Conservation (phyloP, 2,113 vertebrate species). For the Hippocampus zosterae region DNA sequence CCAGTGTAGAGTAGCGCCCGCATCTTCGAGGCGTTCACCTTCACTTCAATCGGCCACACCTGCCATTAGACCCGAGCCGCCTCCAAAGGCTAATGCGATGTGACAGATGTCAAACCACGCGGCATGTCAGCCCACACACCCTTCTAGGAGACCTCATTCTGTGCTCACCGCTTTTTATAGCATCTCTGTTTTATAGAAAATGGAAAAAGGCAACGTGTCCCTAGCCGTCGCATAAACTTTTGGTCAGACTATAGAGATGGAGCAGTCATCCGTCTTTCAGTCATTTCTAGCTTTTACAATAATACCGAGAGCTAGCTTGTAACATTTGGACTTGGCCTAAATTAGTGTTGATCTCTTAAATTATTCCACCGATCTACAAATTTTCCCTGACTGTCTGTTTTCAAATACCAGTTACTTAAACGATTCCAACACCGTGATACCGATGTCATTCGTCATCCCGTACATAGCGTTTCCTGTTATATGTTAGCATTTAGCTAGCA, state of each 20-base stretch:
- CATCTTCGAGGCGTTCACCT: slow-evolving; percentile 42
- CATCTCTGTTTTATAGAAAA: neutral
- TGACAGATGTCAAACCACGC: slow-evolving; percentile 60
- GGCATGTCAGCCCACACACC: slow-evolving; percentile 31
- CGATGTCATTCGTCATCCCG: no score
- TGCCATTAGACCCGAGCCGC: slow-evolving; percentile 41
- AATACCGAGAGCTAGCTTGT: no score
- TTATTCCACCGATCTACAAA: no score
- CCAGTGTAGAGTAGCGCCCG: slow-evolving; percentile 5
- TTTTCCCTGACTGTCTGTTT: no score
- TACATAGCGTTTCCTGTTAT: no score
- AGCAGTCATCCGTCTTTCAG: neutral
- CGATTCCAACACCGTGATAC: no score
- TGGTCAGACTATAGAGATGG: neutral
- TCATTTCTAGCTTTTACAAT: neutral
- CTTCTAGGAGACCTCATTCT: slow-evolving; percentile 24
- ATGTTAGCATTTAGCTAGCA: no score
- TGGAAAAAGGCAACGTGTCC: neutral
- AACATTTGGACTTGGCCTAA: no score
- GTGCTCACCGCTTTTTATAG: slow-evolving; percentile 34
- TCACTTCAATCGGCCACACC: slow-evolving; percentile 50
- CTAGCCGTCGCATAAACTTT: neutral
- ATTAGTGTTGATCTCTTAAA: no score
- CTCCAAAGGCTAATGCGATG: slow-evolving; percentile 42
- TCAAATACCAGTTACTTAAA: no score